These are phyloP conservation scores for Matsumurasca onukii DNA, from an alignment of 1,140 invertebrate species.

Conservation along the genomic window DNA sequence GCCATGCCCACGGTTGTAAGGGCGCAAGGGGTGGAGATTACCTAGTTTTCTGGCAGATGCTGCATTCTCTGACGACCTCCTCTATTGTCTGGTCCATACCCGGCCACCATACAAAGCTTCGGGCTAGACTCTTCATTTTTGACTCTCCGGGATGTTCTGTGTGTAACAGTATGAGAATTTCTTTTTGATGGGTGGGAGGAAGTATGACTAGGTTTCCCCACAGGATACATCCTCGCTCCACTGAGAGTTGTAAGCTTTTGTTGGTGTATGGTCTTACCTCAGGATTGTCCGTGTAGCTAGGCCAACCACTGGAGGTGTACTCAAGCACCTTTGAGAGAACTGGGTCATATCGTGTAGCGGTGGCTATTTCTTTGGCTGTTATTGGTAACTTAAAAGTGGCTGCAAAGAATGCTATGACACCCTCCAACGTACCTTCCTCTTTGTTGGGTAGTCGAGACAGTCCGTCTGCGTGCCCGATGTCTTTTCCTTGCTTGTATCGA, in stretches of 20 bases:
- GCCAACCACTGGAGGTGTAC: not conserved
- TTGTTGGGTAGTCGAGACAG: not conserved
- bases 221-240: not conserved
- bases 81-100: not conserved
- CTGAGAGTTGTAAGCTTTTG: not conserved
- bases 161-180: not conserved
- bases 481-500: not conserved
- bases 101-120: not conserved
- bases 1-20: not conserved
- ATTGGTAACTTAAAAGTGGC: not conserved
- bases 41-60: not conserved
- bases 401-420: not conserved
- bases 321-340: not conserved
- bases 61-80: not conserved
- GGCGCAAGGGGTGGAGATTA: not conserved
- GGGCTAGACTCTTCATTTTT: not conserved
- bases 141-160: not conserved
- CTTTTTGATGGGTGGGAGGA: not conserved
- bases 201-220: not conserved
- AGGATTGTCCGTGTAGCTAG: not conserved
- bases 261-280: not conserved
- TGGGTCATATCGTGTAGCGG: not conserved
- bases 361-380: not conserved
- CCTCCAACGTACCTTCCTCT: not conserved
- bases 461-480: not conserved